These are phyloP conservation scores for Cinclus mexicanus DNA, from an alignment of 2,113 vertebrate species.

Conservation along the genomic window DNA sequence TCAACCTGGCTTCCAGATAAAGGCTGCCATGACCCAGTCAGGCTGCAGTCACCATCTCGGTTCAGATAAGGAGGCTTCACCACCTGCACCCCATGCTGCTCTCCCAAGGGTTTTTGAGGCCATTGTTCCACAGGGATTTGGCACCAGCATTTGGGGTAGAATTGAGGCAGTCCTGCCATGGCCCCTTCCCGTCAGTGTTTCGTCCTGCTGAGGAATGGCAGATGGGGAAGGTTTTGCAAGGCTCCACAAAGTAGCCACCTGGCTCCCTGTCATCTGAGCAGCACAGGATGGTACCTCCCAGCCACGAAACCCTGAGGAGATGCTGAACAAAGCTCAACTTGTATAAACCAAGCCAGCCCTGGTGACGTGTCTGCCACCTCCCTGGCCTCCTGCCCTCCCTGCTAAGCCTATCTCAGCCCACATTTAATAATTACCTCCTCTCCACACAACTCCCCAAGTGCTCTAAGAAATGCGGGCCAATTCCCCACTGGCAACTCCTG, in stretches of 20 bases:
- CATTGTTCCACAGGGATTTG: not conserved
- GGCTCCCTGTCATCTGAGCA: not conserved
- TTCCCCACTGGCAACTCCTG: slow-evolving; percentile 33
- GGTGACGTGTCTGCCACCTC: slow-evolving; percentile 50
- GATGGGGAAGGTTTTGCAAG: not conserved
- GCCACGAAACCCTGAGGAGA: not conserved
- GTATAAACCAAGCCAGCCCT: slow-evolving; percentile 36
- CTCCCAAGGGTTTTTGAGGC: not conserved
- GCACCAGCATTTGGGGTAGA: not conserved
- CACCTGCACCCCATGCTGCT: rapidly evolving
- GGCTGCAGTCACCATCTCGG: not conserved
- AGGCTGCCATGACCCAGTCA: not conserved
- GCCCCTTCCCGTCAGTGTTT: rapidly evolving
- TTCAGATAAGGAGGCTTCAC: not conserved
- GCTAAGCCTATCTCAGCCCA: slow-evolving; percentile 55
- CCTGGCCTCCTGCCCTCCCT: slow-evolving; percentile 40
- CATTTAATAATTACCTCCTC: slow-evolving; percentile 59
- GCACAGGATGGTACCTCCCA: not conserved
- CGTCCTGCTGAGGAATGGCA: not conserved
- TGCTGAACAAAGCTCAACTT: slow-evolving; percentile 50
- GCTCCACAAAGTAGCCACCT: not conserved
- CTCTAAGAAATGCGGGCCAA: slow-evolving; percentile 3
- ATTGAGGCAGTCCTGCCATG: not conserved
- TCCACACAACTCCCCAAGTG: not conserved
- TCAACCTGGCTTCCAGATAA: not conserved